Conservation (phyloP, 2,113 vertebrate genomes). For the Heteronetta atricapilla region DNA sequence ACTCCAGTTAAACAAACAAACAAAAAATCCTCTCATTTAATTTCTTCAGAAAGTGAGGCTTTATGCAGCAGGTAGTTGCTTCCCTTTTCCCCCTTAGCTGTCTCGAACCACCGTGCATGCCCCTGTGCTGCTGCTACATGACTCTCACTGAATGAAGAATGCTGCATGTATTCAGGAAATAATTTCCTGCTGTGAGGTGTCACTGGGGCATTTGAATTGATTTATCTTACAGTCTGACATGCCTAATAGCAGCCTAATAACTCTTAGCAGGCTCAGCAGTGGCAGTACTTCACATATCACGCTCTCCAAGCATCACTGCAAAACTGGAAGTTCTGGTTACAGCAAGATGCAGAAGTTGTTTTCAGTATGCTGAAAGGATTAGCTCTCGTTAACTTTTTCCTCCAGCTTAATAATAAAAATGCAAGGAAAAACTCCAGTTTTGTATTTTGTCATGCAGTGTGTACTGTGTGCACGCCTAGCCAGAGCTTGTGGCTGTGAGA, state of each 20-base stretch:
- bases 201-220: neutral
- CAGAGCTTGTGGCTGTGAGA: neutral
- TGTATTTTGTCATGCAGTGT: neutral
- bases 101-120: neutral
- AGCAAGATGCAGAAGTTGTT: neutral
- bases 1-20: neutral
- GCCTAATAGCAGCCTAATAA: fast-evolving
- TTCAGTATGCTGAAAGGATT: neutral
- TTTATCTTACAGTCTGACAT: neutral
- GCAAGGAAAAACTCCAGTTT: neutral
- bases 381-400: neutral
- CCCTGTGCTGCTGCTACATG: neutral
- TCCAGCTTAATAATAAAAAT: neutral
- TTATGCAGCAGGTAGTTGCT: neutral
- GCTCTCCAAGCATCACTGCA: neutral
- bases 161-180: neutral
- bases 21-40: neutral
- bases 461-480: neutral
- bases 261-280: neutral
- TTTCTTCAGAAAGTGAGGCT: neutral
- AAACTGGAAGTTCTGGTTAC: neutral
- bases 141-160: neutral
- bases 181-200: neutral
- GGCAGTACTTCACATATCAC: neutral
- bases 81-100: neutral